phyloP scores from a whole-genome alignment of 2,888 invertebrate genomes.

The Hirtodrosophila trivittata region DNA sequence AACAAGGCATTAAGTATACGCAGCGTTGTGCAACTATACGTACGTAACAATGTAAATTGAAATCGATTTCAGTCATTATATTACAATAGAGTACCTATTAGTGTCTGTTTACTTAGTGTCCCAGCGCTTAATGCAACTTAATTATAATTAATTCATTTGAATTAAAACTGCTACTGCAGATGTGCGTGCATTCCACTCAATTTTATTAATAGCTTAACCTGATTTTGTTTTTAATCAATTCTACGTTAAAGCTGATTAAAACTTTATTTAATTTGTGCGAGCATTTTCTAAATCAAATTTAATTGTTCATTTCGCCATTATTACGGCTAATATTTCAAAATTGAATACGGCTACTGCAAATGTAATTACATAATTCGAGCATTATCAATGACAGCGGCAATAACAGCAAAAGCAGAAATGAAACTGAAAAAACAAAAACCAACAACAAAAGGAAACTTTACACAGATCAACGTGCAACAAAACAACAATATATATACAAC shows the following conservation, averaged over 20 bases:
- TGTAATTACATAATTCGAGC: constrained; percentile 75
- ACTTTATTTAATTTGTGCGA: constrained; percentile 40
- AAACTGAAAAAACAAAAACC: constrained; percentile 10
- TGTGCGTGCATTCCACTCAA: neutral
- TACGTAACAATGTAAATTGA: neutral
- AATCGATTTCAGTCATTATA: constrained; percentile 14
- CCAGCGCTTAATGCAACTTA: constrained; percentile 13
- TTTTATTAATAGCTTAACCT: constrained; percentile 24
- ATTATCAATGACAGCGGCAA: constrained; percentile 69
- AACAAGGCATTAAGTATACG: constrained; percentile 36
- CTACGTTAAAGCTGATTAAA: constrained; percentile 40
- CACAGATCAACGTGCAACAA: constrained; percentile 39
- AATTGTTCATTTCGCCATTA: constrained; percentile 61
- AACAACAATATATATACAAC: constrained; percentile 20
- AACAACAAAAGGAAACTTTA: constrained; percentile 25
- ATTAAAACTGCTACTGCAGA: constrained; percentile 9
- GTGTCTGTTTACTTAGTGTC: neutral
- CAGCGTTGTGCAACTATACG: constrained; percentile 12
- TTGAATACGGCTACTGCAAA: constrained; percentile 24
- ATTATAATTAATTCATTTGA: constrained; percentile 39
- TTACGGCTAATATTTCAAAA: constrained; percentile 54
- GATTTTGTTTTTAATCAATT: constrained; percentile 38
- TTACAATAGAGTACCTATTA: too few relatives aligned
- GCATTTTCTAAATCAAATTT: constrained; percentile 71
- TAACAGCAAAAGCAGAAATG: constrained; percentile 20